A percentile compares a stretch with the other conserved stretches of the same genome.
phyloP scores from a whole-genome alignment of 1,140 invertebrate species.

The Lepeophtheirus salmonis region DNA sequence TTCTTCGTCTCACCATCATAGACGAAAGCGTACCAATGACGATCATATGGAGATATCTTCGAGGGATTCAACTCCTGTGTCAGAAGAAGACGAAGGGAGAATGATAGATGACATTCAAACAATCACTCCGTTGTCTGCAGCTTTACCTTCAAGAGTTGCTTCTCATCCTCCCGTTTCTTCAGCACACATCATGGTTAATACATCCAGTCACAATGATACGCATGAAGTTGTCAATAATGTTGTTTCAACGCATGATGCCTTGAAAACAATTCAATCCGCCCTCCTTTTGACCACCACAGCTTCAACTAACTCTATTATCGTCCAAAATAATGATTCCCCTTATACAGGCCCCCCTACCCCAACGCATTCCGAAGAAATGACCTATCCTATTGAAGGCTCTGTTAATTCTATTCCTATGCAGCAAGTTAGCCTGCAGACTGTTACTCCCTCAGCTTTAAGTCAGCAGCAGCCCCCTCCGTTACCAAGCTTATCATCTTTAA shows the following conservation, averaged over 20 bases:
- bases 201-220: not conserved
- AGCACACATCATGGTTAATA: not conserved
- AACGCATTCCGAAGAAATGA: conserved; percentile 42
- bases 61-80: not conserved
- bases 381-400: conserved; percentile 34
- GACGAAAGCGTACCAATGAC: not conserved
- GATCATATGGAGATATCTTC: conserved; percentile 3
- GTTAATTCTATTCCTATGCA: conserved; percentile 36
- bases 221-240: not conserved
- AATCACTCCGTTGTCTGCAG: conserved; percentile 19
- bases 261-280: conserved; percentile 40
- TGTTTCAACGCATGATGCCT: conserved; percentile 32
- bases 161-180: conserved; percentile 20
- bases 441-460: conserved; percentile 13
- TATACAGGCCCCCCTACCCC: conserved; percentile 44
- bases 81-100: conserved; percentile 1
- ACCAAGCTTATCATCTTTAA: conserved; percentile 28
- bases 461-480: conserved; percentile 33
- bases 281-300: conserved; percentile 28
- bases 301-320: not conserved
- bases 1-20: conserved; percentile 1
- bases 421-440: too few species aligned
- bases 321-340: conserved; percentile 19
- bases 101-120: conserved; percentile 8
- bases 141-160: conserved; percentile 19